Percentiles rank a stretch among this genome's conserved stretches.
These are phyloP conservation scores for Ceratitis capitata DNA, from an alignment of 1,140 invertebrate species.

Conservation along the genomic window DNA sequence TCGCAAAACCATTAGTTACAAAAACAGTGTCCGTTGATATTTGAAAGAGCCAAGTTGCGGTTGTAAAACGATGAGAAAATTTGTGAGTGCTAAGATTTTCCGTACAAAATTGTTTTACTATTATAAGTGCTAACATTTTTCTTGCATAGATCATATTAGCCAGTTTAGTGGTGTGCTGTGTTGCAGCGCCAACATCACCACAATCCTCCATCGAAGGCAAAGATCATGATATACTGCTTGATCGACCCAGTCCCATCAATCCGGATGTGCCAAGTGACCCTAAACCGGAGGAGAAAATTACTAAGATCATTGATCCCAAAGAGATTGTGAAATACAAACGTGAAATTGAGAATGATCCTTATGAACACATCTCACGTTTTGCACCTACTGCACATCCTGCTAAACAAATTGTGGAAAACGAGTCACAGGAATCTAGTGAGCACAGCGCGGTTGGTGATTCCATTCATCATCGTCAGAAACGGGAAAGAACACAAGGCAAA, in stretches of 20 bases:
- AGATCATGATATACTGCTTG: constrained; percentile 40
- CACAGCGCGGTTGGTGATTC: neutral
- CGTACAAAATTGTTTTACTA: neutral
- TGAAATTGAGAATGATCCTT: constrained; percentile 21
- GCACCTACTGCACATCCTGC: neutral
- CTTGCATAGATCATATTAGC: constrained; percentile 39
- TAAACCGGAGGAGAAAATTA: constrained; percentile 42
- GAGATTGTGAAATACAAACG: constrained; percentile 29
- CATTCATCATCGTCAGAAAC: constrained; percentile 17
- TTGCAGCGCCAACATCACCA: constrained; percentile 21
- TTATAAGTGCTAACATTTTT: constrained; percentile 21
- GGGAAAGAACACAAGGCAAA: neutral
- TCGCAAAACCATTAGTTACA: neutral
- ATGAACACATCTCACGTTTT: constrained; percentile 2
- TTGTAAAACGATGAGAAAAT: constrained; percentile 7
- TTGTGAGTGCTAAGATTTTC: constrained; percentile 5
- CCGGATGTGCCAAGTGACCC: constrained; percentile 39
- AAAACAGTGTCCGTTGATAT: constrained; percentile 7
- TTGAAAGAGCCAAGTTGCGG: neutral
- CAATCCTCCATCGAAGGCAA: neutral
- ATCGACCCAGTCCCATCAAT: constrained; percentile 39
- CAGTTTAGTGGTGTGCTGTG: neutral
- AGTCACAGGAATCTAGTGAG: neutral
- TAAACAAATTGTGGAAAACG: neutral
- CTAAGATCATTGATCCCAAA: constrained; percentile 44